Base-by-base conservation (phyloP, 1,140 invertebrate genomes). In the Portunus trituberculatus region DNA sequence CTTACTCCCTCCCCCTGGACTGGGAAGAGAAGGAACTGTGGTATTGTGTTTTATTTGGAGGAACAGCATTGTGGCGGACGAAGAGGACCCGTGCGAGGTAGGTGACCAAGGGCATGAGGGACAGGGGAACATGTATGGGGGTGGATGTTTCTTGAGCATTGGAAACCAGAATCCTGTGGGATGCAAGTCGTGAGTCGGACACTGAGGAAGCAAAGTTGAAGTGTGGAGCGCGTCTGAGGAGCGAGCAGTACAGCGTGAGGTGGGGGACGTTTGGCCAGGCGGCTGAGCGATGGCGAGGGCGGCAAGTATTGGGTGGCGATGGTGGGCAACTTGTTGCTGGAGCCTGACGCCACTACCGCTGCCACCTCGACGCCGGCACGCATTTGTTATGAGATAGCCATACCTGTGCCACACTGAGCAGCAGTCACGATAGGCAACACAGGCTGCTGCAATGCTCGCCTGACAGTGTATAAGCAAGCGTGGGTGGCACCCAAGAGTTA, bases 311-410 rank as follows among this genome's bases (percentile, higher is more conserved):
- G 89, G 28, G 89, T 32, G 52, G 90, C 4, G 90, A 32, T 76
- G 32, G 90, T 4, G 90, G 67, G 32, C 90, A 91, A 91, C 90
- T 91, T 91, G 90, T 91, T 91, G 90, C 90, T 91, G 90, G 31
- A 32, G 46, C 32, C 67, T 39, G 90, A 91, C 59, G 90, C 90
- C 29, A 48, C 90, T 28, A 76, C 59, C 52, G 90, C 59, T 76
- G 90, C 90, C 90, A 59, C n/a, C 89, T 25, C 46, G 48, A 29
- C 39, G 90, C 90, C 90, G 59, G 31, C 52, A 39, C 89, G 67
- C 90, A 76, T 76, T 76, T 32, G 90, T 91, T 91, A 91, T 91
- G 67, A 8, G 52, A 76, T 52, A 91, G 29, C 52, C 52, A 82
- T 4, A 91, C 67, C n/a, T 76, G 52, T 59, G 67, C 67, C 67